These are phyloP conservation scores for Archocentrus centrarchus DNA, from an alignment of 2,113 vertebrate genomes.

Conservation along the genomic window DNA sequence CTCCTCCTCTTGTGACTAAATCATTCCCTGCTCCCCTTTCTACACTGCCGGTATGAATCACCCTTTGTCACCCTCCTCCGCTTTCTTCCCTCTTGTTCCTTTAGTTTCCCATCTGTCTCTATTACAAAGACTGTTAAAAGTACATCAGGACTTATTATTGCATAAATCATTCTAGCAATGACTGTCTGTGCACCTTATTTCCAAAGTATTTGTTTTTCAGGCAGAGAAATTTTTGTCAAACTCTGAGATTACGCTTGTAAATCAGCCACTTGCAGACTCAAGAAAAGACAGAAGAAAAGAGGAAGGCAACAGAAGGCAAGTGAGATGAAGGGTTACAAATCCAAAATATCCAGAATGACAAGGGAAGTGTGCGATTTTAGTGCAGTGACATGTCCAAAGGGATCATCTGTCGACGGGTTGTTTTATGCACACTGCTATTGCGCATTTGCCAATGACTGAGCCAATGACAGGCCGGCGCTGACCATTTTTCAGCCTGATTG, in stretches of 20 bases:
- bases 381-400: conserved; percentile 28
- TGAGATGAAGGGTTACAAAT: conserved; percentile 46
- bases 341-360: conserved; percentile 43
- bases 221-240: conserved; percentile 41
- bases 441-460: conserved; percentile 34
- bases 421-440: conserved; percentile 30
- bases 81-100: conserved; percentile 56
- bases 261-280: conserved; percentile 40
- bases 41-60: conserved; percentile 70
- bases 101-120: conserved; percentile 68
- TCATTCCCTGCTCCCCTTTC: conserved; percentile 50
- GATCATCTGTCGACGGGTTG: conserved; percentile 44
- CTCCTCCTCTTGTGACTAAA: conserved; percentile 64
- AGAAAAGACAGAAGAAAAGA: conserved; percentile 12
- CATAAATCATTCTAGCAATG: conserved; percentile 49
- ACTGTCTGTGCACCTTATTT: conserved; percentile 29
- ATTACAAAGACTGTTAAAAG: conserved; percentile 71
- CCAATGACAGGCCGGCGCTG: conserved; percentile 46
- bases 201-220: conserved; percentile 46
- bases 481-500: conserved; percentile 51
- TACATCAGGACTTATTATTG: conserved; percentile 64
- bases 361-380: conserved; percentile 44
- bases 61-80: conserved; percentile 64
- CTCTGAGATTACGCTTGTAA: conserved; percentile 55
- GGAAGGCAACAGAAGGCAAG: conserved; percentile 12